Base-by-base conservation (phyloP, 2,113 vertebrate genomes). In the Tetrao urogallus region DNA sequence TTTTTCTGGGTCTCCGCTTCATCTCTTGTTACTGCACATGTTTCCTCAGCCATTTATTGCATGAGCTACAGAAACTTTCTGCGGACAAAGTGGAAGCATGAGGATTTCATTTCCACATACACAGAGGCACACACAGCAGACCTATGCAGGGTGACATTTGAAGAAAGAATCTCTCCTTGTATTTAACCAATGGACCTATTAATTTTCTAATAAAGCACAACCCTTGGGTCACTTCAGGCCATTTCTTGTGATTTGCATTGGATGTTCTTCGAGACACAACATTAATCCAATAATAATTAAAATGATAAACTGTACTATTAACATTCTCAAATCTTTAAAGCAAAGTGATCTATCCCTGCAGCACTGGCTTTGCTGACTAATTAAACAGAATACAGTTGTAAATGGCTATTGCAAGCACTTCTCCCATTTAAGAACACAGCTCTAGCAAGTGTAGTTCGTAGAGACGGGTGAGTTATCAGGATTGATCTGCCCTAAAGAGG, bases 211-310 rank as follows among this genome's bases (percentile, higher is more conserved):
- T 96, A 95, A 94, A 75, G 69, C 22, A 24, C 94, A 96, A 97
- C 96, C 96, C 89, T 82, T 95, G 96, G 95, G 96, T 97, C 97
- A 98, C 95, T 97, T 95, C 43, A 76, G 94, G 92, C 94, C 94
- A 90, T 97, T 97, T 97, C 94, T 96, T 75, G 82, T 97, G 95
- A 96, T 97, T 97, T 97, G 95, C 94, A 96, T 97, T 96, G 96
- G 94, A 89, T 97, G 80, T 96, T 97, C 97, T 95, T 96, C 9
- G 81, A 97, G 96, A 97, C 93, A 97, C 95, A 97, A 97, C 97
- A 98, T 98, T 97, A 97, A 97, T 97, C 93, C 97, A 97, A 97
- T 92, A 97, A 97, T 97, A 98, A 98, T 98, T 97, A 97, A 98
- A 98, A 98, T 98, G 97, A 98, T 98, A 88, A 96, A 97, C 97